Base-by-base conservation (phyloP, 2,797 vertebrate genomes). In the Jordanella pulchra region DNA sequence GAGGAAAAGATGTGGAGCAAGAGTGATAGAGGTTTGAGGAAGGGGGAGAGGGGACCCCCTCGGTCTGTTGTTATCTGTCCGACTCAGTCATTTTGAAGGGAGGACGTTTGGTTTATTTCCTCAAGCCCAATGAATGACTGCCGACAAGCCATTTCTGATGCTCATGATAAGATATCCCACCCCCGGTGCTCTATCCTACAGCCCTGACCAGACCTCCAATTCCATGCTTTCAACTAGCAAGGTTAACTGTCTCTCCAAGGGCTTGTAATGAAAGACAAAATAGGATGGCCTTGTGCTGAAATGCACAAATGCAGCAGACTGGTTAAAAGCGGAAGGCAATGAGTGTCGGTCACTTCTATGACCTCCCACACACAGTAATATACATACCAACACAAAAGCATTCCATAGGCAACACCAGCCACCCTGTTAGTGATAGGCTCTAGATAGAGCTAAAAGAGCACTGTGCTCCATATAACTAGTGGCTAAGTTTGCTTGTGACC, bases 141-240 rank as follows among this genome's bases (percentile, higher is more conserved):
- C 94, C 92, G 94, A 95, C 95, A 95, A 95, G 94, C 92, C 94
- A 94, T 94, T 95, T 95, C 91, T 92, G 95, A 95, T 96, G 93
- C 82, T 87, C 73, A 86, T 91, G 96, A 97, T 97, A 96, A 97
- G 94, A 88, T 81, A 88, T 93, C 90, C 91, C 93, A 93, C 81
- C 65, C 91, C 91, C 78, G 35, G 83, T 84, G 82, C 87, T 83
- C 84, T 84, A 78, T 81, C 84, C 80, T 85, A 65, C 1, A 80
- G 68, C 79, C 73, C 84, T 45, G 45, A 77, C 82, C 84, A 89
- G 85, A 87, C 84, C 85, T 80, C 81, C 65, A 81, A 64, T 80
- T 90, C 87, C 78, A 61, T 80, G 87, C 90, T 93, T 89, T 94
- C 90, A 91, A 83, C 90, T 91, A 90, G 91, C 91, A 88, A 92